Evolutionary conservation across 1,140 invertebrate species (phyloP).

Genomic region (Neocloeon triangulifer): DNA sequence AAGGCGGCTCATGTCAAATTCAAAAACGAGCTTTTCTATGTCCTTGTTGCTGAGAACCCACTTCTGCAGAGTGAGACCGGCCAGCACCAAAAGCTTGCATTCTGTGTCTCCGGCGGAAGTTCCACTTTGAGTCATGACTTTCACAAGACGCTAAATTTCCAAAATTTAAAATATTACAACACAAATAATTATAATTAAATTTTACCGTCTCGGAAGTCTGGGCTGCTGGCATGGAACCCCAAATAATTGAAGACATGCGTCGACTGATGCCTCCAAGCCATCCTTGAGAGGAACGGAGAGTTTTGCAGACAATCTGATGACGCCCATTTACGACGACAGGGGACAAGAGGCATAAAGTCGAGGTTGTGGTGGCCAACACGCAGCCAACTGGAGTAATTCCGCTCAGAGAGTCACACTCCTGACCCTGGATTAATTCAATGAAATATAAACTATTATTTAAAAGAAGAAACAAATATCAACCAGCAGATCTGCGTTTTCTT

Average conservation of each 20-base stretch:
- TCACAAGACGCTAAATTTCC: conserved; percentile 30
- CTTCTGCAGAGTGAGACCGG: conserved; percentile 40
- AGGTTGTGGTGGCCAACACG: conserved; percentile 75
- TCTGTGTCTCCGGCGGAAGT: conserved; percentile 17
- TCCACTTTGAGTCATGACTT: conserved; percentile 22
- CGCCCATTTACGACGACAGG: conserved; percentile 29
- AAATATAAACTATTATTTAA: conserved; percentile 8
- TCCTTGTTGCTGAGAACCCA: conserved; percentile 29
- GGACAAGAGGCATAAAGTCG: conserved; percentile 59
- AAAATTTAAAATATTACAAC: conserved; percentile 6
- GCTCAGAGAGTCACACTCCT: conserved; percentile 55
- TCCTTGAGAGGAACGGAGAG: conserved; percentile 52
- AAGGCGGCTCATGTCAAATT: conserved; percentile 34
- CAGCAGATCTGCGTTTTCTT: conserved; percentile 61
- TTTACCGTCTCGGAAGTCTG: conserved; percentile 54
- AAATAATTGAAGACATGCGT: conserved; percentile 65
- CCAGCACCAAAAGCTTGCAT: conserved; percentile 35
- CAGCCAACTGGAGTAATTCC: conserved; percentile 47
- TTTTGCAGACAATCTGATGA: conserved; percentile 39
- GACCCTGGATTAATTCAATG: conserved; percentile 17
- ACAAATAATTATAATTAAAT: conserved; percentile 9
- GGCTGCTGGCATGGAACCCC: conserved; percentile 43
- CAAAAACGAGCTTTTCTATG: conserved; percentile 31
- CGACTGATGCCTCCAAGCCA: conserved; percentile 73
- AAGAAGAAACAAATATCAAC: not conserved